Percentiles rank a stretch among this genome's conserved stretches.
Conservation (phyloP, 2,113 vertebrate genomes). For the sheep (Ovis aries) region ARS-UI_Ramb_v3.0 NC_056064.1:19616501-19617000, state of each 20-base stretch:
- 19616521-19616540: background rate
- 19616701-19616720: background rate
- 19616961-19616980: background rate
- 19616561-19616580: background rate
- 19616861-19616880: background rate
- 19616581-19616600: background rate
- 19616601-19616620: background rate
- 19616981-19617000: background rate
- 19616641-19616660: background rate
- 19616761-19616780: background rate
- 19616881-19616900: background rate
- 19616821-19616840: background rate
- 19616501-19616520: background rate
- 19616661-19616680: background rate
- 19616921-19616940: background rate
- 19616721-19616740: background rate
- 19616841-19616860: background rate
- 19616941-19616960: background rate
- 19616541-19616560: background rate
- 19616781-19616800: background rate
- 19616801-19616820: background rate
- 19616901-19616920: background rate
- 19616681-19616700: background rate
- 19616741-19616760: background rate
- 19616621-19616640: background rate